Percentiles rank a stretch among this genome's conserved stretches.
These are phyloP conservation scores for Telmatherina bonti DNA, from an alignment of 2,797 vertebrate species.

Conservation along the genomic window DNA sequence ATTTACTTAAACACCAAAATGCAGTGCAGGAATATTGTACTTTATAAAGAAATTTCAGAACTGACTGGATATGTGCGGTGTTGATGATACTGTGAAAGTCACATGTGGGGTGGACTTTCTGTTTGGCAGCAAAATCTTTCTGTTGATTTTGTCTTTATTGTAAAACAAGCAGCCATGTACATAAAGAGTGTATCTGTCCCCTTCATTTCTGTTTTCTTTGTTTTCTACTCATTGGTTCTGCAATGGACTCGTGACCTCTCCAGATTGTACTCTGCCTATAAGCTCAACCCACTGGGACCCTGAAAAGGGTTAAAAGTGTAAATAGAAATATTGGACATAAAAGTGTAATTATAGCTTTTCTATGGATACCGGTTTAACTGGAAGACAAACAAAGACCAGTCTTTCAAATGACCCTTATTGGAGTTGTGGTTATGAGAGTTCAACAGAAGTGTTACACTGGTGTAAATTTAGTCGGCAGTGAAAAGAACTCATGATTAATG, in stretches of 20 bases:
- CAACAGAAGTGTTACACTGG: conserved; percentile 5
- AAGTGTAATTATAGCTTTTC: background rate
- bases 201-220: background rate
- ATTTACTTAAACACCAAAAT: background rate
- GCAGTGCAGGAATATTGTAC: background rate
- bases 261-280: background rate
- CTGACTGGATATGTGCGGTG: background rate
- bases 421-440: conserved; percentile 3
- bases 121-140: background rate
- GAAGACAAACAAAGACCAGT: background rate
- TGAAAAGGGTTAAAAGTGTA: background rate
- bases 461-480: conserved; percentile 9
- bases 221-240: background rate
- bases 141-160: background rate
- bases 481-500: conserved; percentile 12
- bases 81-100: background rate
- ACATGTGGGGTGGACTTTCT: background rate
- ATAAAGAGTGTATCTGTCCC: background rate
- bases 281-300: background rate
- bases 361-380: background rate
- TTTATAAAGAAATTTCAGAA: background rate
- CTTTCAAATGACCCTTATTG: conserved; percentile 10
- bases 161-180: background rate
- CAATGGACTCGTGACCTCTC: background rate
- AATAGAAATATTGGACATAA: background rate